phyloP scores from a whole-genome alignment of 2,797 vertebrate genomes.

The Hirundo rustica region DNA sequence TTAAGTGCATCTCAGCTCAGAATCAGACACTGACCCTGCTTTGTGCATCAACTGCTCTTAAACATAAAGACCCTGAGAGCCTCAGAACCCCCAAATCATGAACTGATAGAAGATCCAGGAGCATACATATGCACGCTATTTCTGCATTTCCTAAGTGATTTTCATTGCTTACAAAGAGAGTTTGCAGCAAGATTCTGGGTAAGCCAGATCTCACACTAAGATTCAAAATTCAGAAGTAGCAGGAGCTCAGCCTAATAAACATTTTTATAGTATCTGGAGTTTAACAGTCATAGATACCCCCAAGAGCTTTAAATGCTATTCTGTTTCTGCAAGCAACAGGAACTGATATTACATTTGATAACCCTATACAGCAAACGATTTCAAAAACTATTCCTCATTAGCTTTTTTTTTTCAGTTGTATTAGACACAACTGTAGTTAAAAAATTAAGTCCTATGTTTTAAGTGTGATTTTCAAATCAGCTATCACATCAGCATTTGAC shows the following conservation, averaged over 20 bases:
- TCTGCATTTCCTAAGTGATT: not conserved
- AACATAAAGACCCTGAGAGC: not conserved
- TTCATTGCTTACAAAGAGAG: not conserved
- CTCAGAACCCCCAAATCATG: not conserved
- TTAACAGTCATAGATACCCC: not conserved
- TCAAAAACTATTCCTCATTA: not conserved
- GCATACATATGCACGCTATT: rapidly evolving
- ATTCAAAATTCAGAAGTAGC: not conserved
- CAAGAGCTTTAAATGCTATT: not conserved
- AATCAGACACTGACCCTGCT: not conserved
- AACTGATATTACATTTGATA: conserved; percentile 33
- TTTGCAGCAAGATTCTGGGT: not conserved
- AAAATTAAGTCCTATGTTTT: not conserved
- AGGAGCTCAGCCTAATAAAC: not conserved
- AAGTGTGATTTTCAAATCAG: not conserved
- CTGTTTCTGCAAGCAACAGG: conserved; percentile 14
- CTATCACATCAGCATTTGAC: not conserved
- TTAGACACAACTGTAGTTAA: not conserved
- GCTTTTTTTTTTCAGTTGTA: not conserved
- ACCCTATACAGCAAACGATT: not conserved
- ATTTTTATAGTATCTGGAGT: not conserved
- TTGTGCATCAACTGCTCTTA: not conserved
- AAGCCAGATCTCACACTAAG: not conserved
- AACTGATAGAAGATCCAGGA: rapidly evolving
- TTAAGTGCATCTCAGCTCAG: not conserved